Evolutionary conservation across 2,888 invertebrate genomes (phyloP).

Genomic region (Synergus itoensis): DNA sequence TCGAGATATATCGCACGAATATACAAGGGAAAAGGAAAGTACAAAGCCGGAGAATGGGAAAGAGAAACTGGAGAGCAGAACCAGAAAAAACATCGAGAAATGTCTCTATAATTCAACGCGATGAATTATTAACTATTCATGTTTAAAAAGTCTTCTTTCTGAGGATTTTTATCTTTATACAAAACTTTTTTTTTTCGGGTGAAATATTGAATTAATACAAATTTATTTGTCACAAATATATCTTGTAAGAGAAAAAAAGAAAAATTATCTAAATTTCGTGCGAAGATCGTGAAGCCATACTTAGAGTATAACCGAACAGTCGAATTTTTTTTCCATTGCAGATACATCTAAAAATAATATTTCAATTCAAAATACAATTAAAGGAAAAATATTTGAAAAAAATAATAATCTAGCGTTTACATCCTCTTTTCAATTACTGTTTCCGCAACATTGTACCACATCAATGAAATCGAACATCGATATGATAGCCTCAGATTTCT

Average conservation of each 20-base stretch:
- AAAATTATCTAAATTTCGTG: background rate
- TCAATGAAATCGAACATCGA: constrained; percentile 17
- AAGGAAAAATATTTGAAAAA: background rate
- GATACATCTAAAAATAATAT: background rate
- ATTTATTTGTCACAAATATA: too few relatives aligned
- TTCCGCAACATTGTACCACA: background rate
- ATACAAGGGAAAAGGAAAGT: constrained; percentile 10
- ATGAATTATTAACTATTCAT: constrained; percentile 7
- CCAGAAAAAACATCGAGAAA: constrained; percentile 13
- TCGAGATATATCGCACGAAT: constrained; percentile 25
- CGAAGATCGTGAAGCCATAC: background rate
- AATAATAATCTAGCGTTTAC: background rate
- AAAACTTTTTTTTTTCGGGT: too few relatives aligned
- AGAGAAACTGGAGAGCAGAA: constrained; percentile 4
- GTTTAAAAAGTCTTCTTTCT: background rate
- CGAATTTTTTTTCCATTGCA: too few relatives aligned
- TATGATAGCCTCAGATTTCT: background rate
- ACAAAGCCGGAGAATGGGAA: background rate
- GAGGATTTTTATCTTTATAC: too few relatives aligned
- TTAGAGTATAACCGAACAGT: background rate
- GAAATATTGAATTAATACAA: too few relatives aligned
- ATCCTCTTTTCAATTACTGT: background rate
- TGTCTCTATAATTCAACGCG: background rate
- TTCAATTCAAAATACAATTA: background rate
- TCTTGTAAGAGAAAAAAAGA: background rate